phyloP scores from a whole-genome alignment of 2,797 vertebrate species.

The Hydrocynus forskahlii region DNA sequence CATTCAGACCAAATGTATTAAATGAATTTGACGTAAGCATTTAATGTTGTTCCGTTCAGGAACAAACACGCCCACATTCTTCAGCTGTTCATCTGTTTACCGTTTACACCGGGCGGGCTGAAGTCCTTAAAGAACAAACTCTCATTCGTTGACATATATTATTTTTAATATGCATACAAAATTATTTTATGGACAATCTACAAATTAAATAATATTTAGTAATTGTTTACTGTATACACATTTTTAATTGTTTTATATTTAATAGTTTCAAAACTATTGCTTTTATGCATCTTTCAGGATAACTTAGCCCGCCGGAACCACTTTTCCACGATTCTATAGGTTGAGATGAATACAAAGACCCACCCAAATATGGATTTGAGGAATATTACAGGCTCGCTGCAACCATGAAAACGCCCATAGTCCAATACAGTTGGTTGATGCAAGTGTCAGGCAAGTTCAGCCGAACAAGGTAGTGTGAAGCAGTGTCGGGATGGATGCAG shows the following conservation, averaged over 20 bases:
- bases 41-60: neutral
- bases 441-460: constrained; percentile 56
- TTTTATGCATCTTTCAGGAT: constrained; percentile 29
- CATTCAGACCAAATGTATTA: neutral
- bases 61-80: neutral
- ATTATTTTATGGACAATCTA: neutral
- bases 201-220: neutral
- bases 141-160: no score
- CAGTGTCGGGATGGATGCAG: constrained; percentile 85
- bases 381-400: constrained; percentile 32
- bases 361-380: neutral
- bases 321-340: neutral
- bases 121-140: neutral
- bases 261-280: neutral
- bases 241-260: neutral
- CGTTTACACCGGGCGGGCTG: neutral
- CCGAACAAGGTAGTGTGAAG: constrained; percentile 79
- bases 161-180: neutral
- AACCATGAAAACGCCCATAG: neutral
- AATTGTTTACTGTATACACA: neutral
- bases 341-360: neutral
- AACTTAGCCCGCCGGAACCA: neutral
- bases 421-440: constrained; percentile 66
- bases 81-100: neutral
- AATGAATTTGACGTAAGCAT: neutral